Evolutionary conservation across 2,888 invertebrate species (phyloP), one percentile per base, ranked within the genome.

Genomic region (Nomada fabriciana): DNA sequence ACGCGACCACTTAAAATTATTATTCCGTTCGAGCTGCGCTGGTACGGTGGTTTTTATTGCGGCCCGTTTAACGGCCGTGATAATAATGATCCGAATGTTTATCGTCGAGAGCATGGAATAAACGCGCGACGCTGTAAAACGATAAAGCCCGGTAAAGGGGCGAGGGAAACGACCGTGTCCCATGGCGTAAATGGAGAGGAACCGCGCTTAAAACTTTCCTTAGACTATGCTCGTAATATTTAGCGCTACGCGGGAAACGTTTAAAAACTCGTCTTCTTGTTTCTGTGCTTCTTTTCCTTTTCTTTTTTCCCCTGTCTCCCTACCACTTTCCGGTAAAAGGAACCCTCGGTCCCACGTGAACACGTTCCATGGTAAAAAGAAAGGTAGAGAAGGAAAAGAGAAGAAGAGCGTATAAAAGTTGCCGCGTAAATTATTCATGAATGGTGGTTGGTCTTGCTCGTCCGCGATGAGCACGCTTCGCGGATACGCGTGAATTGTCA

Each of bases 11-110:
- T 81, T 76, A 63, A 84, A 84, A 83, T 86, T 85, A 87, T 89
- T 87, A 85, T 89, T 87, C 85, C 82, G 64, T 84, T 70, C 80
- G 80, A 64, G 76, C 77, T 75, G 73, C 64, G 75, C 42, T 47
- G 29, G 50, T 50, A 53, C 61, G 50, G 53, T 20, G 43, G 60
- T 78, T 85, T 85, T 83, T 85, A 80, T 70, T 70, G 71, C 71
- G 63, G 52, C 50, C 36, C 74, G 81, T 83, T 70, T 86, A 88
- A 88, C 75, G 64, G 76, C 67, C 75, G 59, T 67, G 86, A 88
- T 79, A 88, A 84, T 88, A 86, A 88, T 69, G 84, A 87, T 86
- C 78, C 75, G 69, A 78, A 86, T 88, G 83, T 88, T 88, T 88
- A 88, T 80, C 64, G 82, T 55, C 77, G 73, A 50, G 57, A 73